These are phyloP conservation scores for Urocitellus parryii DNA, from an alignment of 2,113 vertebrate species.

Conservation along the genomic window DNA sequence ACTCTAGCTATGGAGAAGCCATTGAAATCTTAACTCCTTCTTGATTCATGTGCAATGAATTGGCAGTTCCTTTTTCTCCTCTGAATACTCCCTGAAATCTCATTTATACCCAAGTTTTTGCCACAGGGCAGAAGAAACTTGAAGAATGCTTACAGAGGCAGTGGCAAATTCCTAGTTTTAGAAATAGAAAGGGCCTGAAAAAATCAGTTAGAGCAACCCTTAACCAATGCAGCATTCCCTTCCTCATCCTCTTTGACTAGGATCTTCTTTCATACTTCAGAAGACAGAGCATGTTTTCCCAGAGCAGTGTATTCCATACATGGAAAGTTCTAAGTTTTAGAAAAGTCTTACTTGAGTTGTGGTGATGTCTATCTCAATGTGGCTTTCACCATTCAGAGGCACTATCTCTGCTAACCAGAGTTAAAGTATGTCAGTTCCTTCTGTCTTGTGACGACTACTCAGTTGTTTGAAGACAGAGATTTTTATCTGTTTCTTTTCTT, in stretches of 20 bases:
- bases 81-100: neutral
- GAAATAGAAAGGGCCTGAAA: neutral
- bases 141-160: neutral
- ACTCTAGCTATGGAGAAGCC: neutral
- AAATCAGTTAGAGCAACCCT: neutral
- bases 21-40: neutral
- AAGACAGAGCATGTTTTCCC: neutral
- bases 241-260: neutral
- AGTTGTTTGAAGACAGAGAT: neutral
- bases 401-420: neutral
- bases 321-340: neutral
- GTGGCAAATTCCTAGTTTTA: neutral
- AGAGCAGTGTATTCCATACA: neutral
- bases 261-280: neutral
- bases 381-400: neutral
- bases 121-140: neutral
- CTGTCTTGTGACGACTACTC: neutral
- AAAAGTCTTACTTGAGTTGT: neutral
- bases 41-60: neutral
- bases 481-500: neutral
- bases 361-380: neutral
- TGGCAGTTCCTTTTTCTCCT: neutral
- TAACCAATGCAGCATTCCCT: neutral
- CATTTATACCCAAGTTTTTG: neutral
- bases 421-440: neutral